Conservation (phyloP, 1,140 invertebrate genomes). For the Solen grandis region DNA sequence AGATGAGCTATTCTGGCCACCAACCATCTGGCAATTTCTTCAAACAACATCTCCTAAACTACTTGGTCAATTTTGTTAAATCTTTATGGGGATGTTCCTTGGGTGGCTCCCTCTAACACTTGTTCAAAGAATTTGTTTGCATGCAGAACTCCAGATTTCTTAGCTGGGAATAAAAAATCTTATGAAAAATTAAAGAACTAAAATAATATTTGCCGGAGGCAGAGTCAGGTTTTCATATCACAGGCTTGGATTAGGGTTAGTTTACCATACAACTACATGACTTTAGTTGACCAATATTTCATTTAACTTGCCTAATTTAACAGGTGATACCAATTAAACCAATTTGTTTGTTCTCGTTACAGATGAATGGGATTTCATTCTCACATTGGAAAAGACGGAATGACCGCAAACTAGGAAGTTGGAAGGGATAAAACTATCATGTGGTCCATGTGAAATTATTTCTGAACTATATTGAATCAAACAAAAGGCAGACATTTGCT, state of each 20-base stretch:
- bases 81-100: background rate
- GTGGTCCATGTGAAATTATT: too few relatives aligned
- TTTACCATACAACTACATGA: background rate
- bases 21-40: background rate
- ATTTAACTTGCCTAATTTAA: too few relatives aligned
- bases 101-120: too few relatives aligned
- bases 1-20: too few relatives aligned
- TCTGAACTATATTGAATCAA: too few relatives aligned
- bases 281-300: background rate
- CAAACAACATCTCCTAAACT: too few relatives aligned
- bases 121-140: too few relatives aligned
- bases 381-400: constrained; percentile 62
- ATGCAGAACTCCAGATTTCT: background rate
- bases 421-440: too few relatives aligned
- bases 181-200: background rate
- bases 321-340: too few relatives aligned
- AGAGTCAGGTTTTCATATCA: background rate
- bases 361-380: constrained; percentile 76
- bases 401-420: too few relatives aligned
- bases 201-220: background rate
- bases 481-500: too few relatives aligned
- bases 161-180: background rate
- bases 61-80: background rate
- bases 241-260: background rate
- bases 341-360: constrained; percentile 40